phyloP scores from a whole-genome alignment of 1,140 invertebrate genomes.

The Drosophila persimilis region DNA sequence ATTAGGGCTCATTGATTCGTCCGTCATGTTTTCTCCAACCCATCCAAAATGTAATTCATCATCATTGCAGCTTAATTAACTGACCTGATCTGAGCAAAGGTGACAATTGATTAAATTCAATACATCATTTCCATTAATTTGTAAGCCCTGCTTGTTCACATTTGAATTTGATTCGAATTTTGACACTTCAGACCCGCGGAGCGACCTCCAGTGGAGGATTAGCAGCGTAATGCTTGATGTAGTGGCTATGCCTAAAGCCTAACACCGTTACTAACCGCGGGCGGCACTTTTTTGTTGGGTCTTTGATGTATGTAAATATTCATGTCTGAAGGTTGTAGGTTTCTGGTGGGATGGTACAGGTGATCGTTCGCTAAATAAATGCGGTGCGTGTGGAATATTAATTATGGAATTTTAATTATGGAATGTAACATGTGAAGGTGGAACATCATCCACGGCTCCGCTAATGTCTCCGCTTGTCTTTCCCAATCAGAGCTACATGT shows the following conservation, averaged over 20 bases:
- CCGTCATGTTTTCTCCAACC: too few species aligned
- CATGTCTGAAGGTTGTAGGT: slow-evolving; percentile 5
- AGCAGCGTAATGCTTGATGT: slow-evolving; percentile 24
- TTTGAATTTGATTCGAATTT: slow-evolving; percentile 43
- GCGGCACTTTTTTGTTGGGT: slow-evolving; percentile 13
- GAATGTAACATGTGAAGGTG: not conserved
- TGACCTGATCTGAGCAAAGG: slow-evolving; percentile 21
- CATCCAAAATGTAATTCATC: too few species aligned
- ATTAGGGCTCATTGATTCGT: too few species aligned
- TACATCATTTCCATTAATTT: slow-evolving; percentile 26
- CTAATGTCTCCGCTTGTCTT: not conserved
- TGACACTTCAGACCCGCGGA: slow-evolving; percentile 47
- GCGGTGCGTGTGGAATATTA: slow-evolving; percentile 22
- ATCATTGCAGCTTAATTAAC: not conserved
- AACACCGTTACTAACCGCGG: slow-evolving; percentile 39
- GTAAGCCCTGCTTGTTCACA: slow-evolving; percentile 28
- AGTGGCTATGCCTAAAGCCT: slow-evolving; percentile 37
- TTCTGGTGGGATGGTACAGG: slow-evolving; percentile 10
- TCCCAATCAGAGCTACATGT: slow-evolving; percentile 92
- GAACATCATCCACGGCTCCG: not conserved
- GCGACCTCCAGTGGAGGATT: slow-evolving; percentile 46
- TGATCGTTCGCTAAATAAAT: slow-evolving; percentile 21
- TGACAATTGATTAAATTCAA: slow-evolving; percentile 25
- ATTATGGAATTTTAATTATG: slow-evolving; percentile 8
- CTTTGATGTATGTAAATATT: slow-evolving; percentile 44